phyloP scores from a whole-genome alignment of 2,113 vertebrate genomes.

The Planiliza haematocheilus region DNA sequence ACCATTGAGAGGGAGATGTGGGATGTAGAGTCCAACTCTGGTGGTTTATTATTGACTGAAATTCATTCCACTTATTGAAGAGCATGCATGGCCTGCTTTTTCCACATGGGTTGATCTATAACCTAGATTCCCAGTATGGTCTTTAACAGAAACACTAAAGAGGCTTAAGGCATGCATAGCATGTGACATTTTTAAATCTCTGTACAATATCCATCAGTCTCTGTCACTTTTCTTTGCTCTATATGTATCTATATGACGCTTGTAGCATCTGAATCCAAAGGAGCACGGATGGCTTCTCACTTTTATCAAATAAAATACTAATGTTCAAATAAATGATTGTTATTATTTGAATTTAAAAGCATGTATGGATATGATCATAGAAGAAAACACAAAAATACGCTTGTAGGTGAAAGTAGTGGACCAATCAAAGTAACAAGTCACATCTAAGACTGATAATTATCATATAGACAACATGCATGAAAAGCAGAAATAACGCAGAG shows the following conservation, averaged over 20 bases:
- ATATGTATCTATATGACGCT: not conserved
- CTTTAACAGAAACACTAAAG: slow-evolving; percentile 52
- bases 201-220: slow-evolving; percentile 30
- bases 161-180: slow-evolving; percentile 63
- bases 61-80: slow-evolving; percentile 62
- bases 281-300: not conserved
- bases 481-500: too few relatives aligned
- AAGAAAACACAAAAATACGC: too few relatives aligned
- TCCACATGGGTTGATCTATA: slow-evolving; percentile 60
- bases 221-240: slow-evolving; percentile 8
- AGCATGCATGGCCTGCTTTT: slow-evolving; percentile 62
- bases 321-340: too few relatives aligned
- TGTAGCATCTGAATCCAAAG: not conserved
- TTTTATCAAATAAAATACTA: too few relatives aligned
- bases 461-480: too few relatives aligned
- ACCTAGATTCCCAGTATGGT: slow-evolving; percentile 52
- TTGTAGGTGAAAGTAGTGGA: too few relatives aligned
- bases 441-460: too few relatives aligned
- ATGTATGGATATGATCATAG: too few relatives aligned
- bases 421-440: too few relatives aligned
- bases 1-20: not conserved
- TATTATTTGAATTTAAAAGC: too few relatives aligned
- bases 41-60: slow-evolving; percentile 50
- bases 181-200: slow-evolving; percentile 37
- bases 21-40: not conserved